Evolutionary conservation across 2,113 vertebrate genomes (phyloP).

Genomic region (Centropristis striata): DNA sequence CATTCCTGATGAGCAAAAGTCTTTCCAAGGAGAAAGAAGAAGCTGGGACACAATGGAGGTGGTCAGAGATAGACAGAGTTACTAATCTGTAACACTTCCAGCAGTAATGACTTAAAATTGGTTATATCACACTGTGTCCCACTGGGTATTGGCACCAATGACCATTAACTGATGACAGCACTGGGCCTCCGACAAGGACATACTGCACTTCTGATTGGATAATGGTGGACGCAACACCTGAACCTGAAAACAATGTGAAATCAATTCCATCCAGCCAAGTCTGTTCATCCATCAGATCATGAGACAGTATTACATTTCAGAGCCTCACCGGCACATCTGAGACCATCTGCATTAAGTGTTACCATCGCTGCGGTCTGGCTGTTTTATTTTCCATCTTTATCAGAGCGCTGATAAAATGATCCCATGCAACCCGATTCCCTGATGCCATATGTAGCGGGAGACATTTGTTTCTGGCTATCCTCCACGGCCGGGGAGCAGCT

Average conservation of each 20-base stretch:
- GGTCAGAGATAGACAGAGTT: constrained; percentile 16
- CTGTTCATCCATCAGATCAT: constrained; percentile 17
- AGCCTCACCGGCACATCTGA: constrained; percentile 11
- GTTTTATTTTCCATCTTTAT: constrained; percentile 43
- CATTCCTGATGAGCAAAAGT: constrained; percentile 44
- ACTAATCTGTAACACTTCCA: constrained; percentile 18
- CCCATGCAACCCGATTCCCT: constrained; percentile 6
- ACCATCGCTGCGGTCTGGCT: background rate
- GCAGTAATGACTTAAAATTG: constrained; percentile 20
- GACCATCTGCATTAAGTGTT: background rate
- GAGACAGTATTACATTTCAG: background rate
- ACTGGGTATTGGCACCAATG: constrained; percentile 3
- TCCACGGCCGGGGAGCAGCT: constrained; percentile 29
- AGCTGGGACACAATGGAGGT: constrained; percentile 9
- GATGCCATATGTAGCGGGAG: constrained; percentile 19
- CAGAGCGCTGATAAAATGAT: constrained; percentile 16
- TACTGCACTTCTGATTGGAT: constrained; percentile 8
- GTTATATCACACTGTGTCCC: background rate
- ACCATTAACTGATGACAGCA: constrained; percentile 16
- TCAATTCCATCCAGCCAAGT: background rate
- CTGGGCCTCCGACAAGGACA: constrained; percentile 13
- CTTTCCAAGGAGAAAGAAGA: constrained; percentile 30
- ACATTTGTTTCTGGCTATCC: constrained; percentile 45
- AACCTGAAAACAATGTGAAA: constrained; percentile 41
- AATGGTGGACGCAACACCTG: constrained; percentile 15